phyloP scores from a whole-genome alignment of 2,888 invertebrate genomes.

The Tenthredo distinguenda region DNA sequence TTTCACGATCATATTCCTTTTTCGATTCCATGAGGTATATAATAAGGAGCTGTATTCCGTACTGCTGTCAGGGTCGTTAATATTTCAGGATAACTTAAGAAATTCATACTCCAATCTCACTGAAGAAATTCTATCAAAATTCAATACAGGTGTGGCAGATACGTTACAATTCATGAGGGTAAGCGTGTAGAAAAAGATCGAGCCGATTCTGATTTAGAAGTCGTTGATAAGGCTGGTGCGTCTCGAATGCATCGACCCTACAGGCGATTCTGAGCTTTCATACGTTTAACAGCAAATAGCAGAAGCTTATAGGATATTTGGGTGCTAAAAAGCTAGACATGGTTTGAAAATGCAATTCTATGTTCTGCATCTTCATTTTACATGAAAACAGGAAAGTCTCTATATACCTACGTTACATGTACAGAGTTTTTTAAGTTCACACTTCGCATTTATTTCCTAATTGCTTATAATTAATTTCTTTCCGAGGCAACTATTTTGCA shows the following conservation, averaged over 20 bases:
- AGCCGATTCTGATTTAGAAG: neutral
- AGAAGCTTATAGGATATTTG: neutral
- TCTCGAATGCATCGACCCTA: neutral
- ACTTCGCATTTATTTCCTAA: neutral
- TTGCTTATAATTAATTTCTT: neutral
- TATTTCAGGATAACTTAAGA: neutral
- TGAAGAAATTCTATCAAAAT: neutral
- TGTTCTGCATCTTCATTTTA: neutral
- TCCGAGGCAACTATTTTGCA: neutral
- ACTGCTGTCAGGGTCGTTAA: neutral
- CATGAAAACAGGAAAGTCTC: neutral
- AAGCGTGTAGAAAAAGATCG: neutral
- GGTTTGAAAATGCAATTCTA: neutral
- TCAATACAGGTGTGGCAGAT: neutral
- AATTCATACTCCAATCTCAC: slow-evolving; percentile 2
- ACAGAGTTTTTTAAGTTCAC: neutral
- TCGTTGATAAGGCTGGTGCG: neutral
- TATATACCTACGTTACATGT: neutral
- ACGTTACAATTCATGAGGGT: neutral
- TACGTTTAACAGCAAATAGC: neutral
- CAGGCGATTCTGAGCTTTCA: neutral
- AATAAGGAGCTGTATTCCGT: neutral
- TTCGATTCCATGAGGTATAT: neutral
- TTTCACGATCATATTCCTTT: neutral
- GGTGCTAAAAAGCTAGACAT: neutral